phyloP scores from a whole-genome alignment of 2,888 invertebrate species.

The Plemyria rubiginata region DNA sequence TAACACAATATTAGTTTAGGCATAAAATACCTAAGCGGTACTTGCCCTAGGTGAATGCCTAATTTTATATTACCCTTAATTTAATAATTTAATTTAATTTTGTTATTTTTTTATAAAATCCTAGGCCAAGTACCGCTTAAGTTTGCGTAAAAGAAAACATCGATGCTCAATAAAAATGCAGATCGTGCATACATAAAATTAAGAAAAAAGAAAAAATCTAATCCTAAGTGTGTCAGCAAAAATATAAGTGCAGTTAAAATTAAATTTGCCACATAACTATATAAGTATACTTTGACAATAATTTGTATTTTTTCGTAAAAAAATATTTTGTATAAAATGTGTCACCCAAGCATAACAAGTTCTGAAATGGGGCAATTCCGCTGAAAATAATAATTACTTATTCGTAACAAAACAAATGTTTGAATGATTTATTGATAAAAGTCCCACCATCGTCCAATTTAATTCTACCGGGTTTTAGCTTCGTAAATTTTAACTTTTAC shows the following conservation, averaged over 20 bases:
- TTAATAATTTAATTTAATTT: slow-evolving; percentile 65
- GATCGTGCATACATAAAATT: slow-evolving; percentile 83
- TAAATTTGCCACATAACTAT: slow-evolving; percentile 82
- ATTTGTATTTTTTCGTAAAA: slow-evolving; percentile 77
- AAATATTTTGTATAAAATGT: slow-evolving; percentile 84
- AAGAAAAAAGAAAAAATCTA: slow-evolving; percentile 71
- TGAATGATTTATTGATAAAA: slow-evolving; percentile 9
- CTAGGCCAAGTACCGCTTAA: slow-evolving; percentile 59
- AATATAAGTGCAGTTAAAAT: slow-evolving; percentile 80
- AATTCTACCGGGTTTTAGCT: not conserved
- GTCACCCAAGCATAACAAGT: slow-evolving; percentile 79
- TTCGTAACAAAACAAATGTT: slow-evolving; percentile 11
- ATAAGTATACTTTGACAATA: slow-evolving; percentile 81
- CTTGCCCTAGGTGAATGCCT: slow-evolving; percentile 53
- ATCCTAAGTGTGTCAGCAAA: slow-evolving; percentile 83
- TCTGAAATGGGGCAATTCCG: slow-evolving; percentile 58
- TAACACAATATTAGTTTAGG: slow-evolving; percentile 81
- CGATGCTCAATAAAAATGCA: slow-evolving; percentile 79
- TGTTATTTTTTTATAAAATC: slow-evolving; percentile 49
- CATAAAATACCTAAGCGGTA: slow-evolving; percentile 62
- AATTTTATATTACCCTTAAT: slow-evolving; percentile 51
- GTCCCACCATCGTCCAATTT: slow-evolving; percentile 1
- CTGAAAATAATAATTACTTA: slow-evolving; percentile 44
- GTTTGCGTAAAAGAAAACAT: slow-evolving; percentile 55
- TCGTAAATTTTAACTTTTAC: not conserved